Conservation (phyloP, 2,797 vertebrate species). For the Florisuga fusca region DNA sequence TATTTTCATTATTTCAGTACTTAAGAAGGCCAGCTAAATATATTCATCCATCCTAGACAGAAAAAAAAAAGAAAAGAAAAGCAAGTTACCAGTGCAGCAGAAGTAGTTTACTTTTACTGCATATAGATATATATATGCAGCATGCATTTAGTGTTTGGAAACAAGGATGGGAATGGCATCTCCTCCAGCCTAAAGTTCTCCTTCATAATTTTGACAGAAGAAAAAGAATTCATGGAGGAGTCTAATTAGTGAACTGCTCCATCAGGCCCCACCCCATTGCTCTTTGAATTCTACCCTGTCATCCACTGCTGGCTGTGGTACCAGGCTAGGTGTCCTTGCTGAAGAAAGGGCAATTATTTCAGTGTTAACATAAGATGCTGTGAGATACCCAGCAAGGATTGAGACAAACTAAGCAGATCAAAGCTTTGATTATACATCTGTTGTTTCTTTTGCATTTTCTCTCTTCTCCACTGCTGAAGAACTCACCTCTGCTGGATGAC, state of each 20-base stretch:
- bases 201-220: background rate
- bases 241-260: background rate
- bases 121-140: background rate
- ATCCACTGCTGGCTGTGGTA: background rate
- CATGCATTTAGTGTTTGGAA: background rate
- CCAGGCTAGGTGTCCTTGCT: background rate
- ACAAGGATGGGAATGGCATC: background rate
- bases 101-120: background rate
- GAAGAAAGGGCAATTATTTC: background rate
- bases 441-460: background rate
- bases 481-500: background rate
- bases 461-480: background rate
- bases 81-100: background rate
- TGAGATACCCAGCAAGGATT: background rate
- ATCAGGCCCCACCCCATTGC: background rate
- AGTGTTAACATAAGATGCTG: background rate
- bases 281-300: background rate
- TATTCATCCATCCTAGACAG: background rate
- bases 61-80: background rate
- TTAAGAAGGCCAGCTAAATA: background rate
- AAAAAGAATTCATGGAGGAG: background rate
- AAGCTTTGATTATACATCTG: background rate
- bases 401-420: background rate
- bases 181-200: background rate
- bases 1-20: background rate